A percentile compares a stretch with the other conserved stretches of the same genome.
Evolutionary conservation across 2,797 vertebrate genomes (phyloP).

Genomic region (Halcyon badia): DNA sequence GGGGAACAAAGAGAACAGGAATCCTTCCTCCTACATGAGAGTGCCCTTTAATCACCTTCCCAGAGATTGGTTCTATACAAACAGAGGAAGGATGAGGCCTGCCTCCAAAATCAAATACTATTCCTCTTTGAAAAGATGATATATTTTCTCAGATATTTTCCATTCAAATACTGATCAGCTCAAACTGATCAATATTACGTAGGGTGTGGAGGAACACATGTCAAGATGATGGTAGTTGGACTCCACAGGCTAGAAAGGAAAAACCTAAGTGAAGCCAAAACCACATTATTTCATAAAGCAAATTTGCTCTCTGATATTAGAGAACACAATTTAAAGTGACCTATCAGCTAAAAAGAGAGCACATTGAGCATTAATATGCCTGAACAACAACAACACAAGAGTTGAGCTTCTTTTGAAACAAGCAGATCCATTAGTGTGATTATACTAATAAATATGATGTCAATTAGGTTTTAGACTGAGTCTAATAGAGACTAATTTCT

Average conservation of each 20-base stretch:
- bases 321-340: conserved; percentile 16
- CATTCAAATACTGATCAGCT: background rate
- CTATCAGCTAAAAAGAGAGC: conserved; percentile 34
- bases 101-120: background rate
- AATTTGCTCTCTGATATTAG: background rate
- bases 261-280: background rate
- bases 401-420: conserved; percentile 13
- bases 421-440: conserved; percentile 39
- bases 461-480: conserved; percentile 54
- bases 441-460: conserved; percentile 49
- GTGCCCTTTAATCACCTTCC: background rate
- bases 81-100: background rate
- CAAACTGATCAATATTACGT: background rate
- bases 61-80: background rate
- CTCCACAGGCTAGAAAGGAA: background rate
- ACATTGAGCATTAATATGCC: background rate
- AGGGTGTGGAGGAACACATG: background rate
- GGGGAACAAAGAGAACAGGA: background rate
- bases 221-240: background rate
- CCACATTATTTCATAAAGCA: conserved; percentile 1
- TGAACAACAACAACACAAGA: conserved; percentile 22
- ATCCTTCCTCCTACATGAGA: background rate
- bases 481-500: conserved; percentile 66
- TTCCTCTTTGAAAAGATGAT: background rate
- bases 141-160: background rate